Conservation (phyloP, 2,113 vertebrate species). For the Cynocephalus volans region DNA sequence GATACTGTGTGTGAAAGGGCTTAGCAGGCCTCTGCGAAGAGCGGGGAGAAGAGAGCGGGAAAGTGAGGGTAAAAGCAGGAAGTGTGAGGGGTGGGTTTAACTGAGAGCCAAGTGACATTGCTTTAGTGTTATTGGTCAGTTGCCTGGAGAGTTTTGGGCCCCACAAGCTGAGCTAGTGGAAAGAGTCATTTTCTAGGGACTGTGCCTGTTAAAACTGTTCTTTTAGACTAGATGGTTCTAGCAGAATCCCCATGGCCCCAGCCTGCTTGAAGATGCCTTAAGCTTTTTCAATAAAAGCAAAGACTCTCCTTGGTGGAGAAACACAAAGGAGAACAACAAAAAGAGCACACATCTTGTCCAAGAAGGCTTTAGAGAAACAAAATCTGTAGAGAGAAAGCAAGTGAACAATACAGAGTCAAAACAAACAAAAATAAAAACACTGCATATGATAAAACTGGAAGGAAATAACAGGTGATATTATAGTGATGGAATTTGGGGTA, state of each 20-base stretch:
- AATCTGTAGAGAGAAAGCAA: constrained; percentile 16
- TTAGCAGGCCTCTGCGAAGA: constrained; percentile 33
- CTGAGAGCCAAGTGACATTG: neutral
- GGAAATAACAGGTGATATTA: neutral
- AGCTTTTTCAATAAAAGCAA: constrained; percentile 35
- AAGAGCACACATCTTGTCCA: neutral
- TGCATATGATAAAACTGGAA: neutral
- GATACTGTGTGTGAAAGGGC: neutral
- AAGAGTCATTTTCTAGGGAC: constrained; percentile 2
- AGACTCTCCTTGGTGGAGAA: constrained; percentile 16
- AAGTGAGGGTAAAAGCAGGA: neutral
- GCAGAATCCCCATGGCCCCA: neutral
- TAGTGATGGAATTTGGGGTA: neutral
- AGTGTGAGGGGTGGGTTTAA: neutral
- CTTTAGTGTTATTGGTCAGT: neutral
- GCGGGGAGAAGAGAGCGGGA: neutral
- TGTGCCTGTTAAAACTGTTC: constrained; percentile 6
- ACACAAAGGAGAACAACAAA: neutral
- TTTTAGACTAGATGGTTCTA: constrained; percentile 43
- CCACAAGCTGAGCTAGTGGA: neutral
- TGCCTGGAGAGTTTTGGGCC: neutral
- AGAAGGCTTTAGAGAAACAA: constrained; percentile 57
- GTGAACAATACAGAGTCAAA: neutral
- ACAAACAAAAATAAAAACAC: neutral
- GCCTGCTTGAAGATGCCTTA: neutral